Base-by-base conservation (phyloP, 2,888 invertebrate species). In the Archips xylosteana region DNA sequence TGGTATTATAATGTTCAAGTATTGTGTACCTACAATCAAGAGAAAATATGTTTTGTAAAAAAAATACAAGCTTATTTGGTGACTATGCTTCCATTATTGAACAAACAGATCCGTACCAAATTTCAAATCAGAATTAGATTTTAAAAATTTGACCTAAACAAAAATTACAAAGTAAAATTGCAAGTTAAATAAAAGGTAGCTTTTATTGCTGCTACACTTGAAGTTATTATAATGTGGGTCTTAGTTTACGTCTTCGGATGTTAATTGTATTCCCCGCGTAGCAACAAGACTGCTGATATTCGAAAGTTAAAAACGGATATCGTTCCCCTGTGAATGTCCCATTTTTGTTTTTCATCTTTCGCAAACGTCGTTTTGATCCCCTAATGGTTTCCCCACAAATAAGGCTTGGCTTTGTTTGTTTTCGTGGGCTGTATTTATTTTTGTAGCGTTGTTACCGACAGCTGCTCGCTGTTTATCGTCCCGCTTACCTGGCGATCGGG, bases 321-420 rank as follows among this genome's bases (percentile, higher is more conserved):
- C 57, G 36, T 23, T 77, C 77, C 76, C 80, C 79, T 77, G 77
- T 78, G 78, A 79, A 79, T 78, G 81, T 81, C 81, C 81, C 79
- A 81, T 83, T 79, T 80, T 78, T 83, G 79, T 83, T 86, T 86
- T 89, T 87, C 87, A 88, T 89, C 85, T 81, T 85, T 82, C 80
- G 81, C 82, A 84, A 85, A 82, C 83, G 82, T 84, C 83, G 83
- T 84, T 85, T 85, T 87, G 85, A 87, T 88, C 89, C 87, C 88
- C 87, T 87, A 90, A 91, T 91, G 89, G 89, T 89, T 87, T 87
- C 83, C 85, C 87, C 87, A 87, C 91, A 90, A 91, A 90, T 90
- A 91, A 89, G 90, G 88, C 88, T 88, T 82, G 82, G 82, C 83
- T 85, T 88, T 89, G 87, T 90, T 90, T 91, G 89, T 88, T 87